A percentile compares a stretch with the other conserved stretches of the same genome.
phyloP scores from a whole-genome alignment of 2,888 invertebrate species.

The Venusia cambrica region DNA sequence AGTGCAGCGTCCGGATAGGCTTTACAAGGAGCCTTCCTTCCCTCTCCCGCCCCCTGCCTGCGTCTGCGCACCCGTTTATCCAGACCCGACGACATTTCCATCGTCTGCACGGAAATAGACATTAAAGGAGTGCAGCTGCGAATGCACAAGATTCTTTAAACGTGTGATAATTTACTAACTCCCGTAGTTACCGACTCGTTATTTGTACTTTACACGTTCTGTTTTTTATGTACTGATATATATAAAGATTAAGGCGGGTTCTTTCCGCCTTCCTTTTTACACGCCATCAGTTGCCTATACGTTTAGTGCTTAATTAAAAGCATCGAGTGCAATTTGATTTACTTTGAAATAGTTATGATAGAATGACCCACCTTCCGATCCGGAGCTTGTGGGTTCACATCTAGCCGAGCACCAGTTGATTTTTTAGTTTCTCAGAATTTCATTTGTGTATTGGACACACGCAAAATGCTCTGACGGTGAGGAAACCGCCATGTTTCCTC shows the following conservation, averaged over 20 bases:
- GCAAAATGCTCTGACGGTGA: too few relatives aligned
- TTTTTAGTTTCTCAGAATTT: too few relatives aligned
- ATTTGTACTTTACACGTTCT: slow-evolving; percentile 33
- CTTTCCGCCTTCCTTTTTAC: too few relatives aligned
- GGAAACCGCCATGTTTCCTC: too few relatives aligned
- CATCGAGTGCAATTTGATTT: slow-evolving; percentile 73
- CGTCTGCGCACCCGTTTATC: slow-evolving; percentile 66
- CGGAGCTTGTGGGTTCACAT: too few relatives aligned
- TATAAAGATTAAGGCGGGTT: too few relatives aligned
- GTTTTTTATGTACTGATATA: too few relatives aligned
- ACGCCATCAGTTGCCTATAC: too few relatives aligned
- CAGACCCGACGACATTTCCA: slow-evolving; percentile 68
- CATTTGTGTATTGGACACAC: too few relatives aligned
- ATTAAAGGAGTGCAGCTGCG: slow-evolving; percentile 64
- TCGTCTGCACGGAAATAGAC: slow-evolving; percentile 68
- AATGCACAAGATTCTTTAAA: slow-evolving; percentile 64
- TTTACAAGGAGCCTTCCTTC: slow-evolving; percentile 47
- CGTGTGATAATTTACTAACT: slow-evolving; percentile 70
- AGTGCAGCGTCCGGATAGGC: slow-evolving; percentile 61
- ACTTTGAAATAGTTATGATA: slow-evolving; percentile 75
- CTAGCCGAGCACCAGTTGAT: too few relatives aligned
- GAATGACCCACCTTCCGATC: slow-evolving; percentile 59
- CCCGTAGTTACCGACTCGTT: slow-evolving; percentile 36
- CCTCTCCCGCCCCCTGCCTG: slow-evolving; percentile 28
- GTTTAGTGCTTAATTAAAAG: slow-evolving; percentile 63